These are phyloP conservation scores for Melopsittacus undulatus DNA, from an alignment of 2,797 vertebrate genomes.

Conservation along the genomic window DNA sequence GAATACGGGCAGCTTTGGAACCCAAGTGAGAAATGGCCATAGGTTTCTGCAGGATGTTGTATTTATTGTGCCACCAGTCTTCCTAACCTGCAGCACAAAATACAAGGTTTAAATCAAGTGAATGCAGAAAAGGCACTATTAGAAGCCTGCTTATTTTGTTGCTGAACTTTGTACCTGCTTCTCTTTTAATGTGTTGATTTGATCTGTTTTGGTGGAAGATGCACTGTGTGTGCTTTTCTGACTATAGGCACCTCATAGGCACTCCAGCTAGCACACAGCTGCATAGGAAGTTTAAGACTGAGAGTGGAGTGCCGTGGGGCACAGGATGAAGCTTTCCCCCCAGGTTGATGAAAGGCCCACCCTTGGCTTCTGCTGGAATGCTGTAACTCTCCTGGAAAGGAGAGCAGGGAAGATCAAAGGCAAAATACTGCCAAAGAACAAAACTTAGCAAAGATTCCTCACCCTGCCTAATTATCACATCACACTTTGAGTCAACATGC, in stretches of 20 bases:
- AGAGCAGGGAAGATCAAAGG: slow-evolving; percentile 37
- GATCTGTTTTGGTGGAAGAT: neutral
- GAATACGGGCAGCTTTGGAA: neutral
- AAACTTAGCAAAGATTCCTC: slow-evolving; percentile 50
- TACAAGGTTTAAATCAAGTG: neutral
- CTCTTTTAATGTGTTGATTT: neutral
- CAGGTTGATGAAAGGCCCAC: slow-evolving; percentile 40
- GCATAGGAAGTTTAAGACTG: neutral
- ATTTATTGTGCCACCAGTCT: neutral
- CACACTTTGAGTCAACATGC: slow-evolving; percentile 33
- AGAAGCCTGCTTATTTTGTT: neutral
- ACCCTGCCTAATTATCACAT: slow-evolving; percentile 52
- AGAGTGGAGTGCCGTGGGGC: neutral
- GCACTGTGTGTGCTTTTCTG: accelerated
- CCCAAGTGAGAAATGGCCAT: neutral
- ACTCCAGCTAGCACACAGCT: neutral
- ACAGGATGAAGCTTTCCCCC: neutral
- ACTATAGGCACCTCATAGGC: neutral
- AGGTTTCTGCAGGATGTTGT: neutral
- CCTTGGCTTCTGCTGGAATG: neutral
- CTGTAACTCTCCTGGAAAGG: slow-evolving; percentile 1
- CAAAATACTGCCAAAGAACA: slow-evolving; percentile 39
- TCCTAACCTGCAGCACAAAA: neutral
- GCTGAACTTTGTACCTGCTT: neutral
- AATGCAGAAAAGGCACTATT: neutral